phyloP scores from a whole-genome alignment of 2,888 invertebrate genomes.

The Dione juno region DNA sequence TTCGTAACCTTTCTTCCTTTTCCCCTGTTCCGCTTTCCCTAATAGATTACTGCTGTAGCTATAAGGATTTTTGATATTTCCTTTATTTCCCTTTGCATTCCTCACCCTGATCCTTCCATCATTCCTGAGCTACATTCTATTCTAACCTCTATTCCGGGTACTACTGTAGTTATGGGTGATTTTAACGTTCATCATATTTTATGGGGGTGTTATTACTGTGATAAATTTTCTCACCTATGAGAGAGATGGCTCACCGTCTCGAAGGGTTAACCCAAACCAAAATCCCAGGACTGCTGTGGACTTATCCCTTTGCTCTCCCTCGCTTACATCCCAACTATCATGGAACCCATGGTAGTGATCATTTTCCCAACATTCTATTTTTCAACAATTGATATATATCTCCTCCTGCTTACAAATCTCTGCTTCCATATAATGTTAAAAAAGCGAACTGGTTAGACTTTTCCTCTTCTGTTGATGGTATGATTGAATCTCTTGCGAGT shows the following conservation, averaged over 20 bases:
- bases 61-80: not conserved
- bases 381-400: not conserved
- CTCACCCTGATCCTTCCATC: no score
- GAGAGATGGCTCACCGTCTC: constrained; percentile 34
- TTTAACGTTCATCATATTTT: constrained; percentile 35
- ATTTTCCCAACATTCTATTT: not conserved
- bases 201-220: constrained; percentile 32
- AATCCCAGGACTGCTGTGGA: constrained; percentile 18
- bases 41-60: not conserved
- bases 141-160: not conserved
- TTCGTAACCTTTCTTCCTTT: not conserved
- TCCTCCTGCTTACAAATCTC: not conserved
- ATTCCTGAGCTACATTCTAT: constrained; percentile 29
- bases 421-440: not conserved
- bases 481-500: no score
- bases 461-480: not conserved
- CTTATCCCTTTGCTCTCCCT: constrained; percentile 26
- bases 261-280: constrained; percentile 27
- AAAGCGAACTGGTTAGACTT: no score
- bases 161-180: constrained; percentile 35
- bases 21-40: no score
- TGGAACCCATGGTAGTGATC: not conserved
- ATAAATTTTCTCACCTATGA: constrained; percentile 13
- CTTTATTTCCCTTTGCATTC: no score
- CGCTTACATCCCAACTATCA: constrained; percentile 36